Conservation (phyloP, 2,888 invertebrate genomes). For the Lathronympha strigana region DNA sequence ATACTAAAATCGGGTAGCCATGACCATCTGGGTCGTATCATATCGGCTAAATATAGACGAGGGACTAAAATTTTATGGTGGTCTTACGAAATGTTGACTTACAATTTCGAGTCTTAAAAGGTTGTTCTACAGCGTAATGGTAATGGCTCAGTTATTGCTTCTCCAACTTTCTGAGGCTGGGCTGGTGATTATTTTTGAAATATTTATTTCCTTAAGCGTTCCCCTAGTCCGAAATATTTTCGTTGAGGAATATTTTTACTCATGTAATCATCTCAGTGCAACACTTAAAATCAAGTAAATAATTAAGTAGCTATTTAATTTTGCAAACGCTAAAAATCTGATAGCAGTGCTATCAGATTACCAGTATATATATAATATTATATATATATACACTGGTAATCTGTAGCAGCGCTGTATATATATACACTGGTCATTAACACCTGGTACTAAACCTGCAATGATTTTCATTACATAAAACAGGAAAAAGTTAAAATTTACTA, state of each 20-base stretch:
- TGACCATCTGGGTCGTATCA: constrained; percentile 82
- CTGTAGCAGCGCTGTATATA: no score
- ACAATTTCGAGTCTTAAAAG: constrained; percentile 41
- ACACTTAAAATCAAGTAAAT: no score
- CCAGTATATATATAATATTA: no score
- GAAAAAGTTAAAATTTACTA: not conserved
- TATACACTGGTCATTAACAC: no score
- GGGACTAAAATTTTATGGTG: constrained; percentile 73
- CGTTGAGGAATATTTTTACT: not conserved
- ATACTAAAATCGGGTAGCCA: constrained; percentile 78
- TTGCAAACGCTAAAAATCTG: no score
- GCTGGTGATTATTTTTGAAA: constrained; percentile 30
- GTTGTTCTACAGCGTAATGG: constrained; percentile 34
- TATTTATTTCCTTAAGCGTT: constrained; percentile 26
- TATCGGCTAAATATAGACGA: constrained; percentile 76
- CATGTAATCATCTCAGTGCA: not conserved
- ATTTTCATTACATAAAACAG: not conserved
- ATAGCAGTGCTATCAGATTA: no score
- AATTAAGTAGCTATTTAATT: no score
- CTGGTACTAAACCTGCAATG: not conserved
- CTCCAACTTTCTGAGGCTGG: constrained; percentile 29
- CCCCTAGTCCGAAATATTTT: constrained; percentile 16
- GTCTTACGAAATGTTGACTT: constrained; percentile 63
- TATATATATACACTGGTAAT: no score
- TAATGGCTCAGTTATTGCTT: constrained; percentile 41